Conservation (phyloP, 2,888 invertebrate species). For the Sphinx pinastri region DNA sequence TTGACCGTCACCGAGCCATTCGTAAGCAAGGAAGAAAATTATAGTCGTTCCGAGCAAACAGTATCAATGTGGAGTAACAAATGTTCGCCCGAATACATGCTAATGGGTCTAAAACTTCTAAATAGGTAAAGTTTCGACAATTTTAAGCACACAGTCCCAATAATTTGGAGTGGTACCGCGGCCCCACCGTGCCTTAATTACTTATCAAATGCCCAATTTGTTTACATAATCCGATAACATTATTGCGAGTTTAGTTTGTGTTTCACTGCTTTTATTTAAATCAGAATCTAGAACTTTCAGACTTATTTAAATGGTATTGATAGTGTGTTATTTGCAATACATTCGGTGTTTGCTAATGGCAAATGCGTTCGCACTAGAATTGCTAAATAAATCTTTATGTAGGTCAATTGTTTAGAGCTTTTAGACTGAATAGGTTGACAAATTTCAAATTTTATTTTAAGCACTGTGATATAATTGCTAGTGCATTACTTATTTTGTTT, state of each 20-base stretch:
- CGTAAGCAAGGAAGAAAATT: slow-evolving; percentile 18
- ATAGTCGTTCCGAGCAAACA: slow-evolving; percentile 19
- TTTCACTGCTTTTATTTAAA: not conserved
- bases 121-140: slow-evolving; percentile 41
- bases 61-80: slow-evolving; percentile 31
- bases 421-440: not conserved
- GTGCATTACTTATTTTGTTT: too few relatives aligned
- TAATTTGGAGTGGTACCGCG: slow-evolving; percentile 25
- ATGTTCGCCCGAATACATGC: slow-evolving; percentile 41
- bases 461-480: too few relatives aligned
- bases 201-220: slow-evolving; percentile 25
- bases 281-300: not conserved
- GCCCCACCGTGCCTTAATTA: slow-evolving; percentile 24
- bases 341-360: slow-evolving; percentile 1
- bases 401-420: not conserved
- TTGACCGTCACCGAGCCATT: slow-evolving; percentile 5
- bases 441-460: too few relatives aligned
- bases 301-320: not conserved
- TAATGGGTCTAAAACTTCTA: slow-evolving; percentile 40
- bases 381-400: slow-evolving; percentile 10
- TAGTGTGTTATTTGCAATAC: not conserved
- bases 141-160: slow-evolving; percentile 28
- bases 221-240: slow-evolving; percentile 16
- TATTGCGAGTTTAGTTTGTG: not conserved
- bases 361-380: not conserved